Evolutionary conservation across 2,888 invertebrate genomes (phyloP), one percentile per base, ranked within the genome.

Genomic region (Amphipyra berbera): DNA sequence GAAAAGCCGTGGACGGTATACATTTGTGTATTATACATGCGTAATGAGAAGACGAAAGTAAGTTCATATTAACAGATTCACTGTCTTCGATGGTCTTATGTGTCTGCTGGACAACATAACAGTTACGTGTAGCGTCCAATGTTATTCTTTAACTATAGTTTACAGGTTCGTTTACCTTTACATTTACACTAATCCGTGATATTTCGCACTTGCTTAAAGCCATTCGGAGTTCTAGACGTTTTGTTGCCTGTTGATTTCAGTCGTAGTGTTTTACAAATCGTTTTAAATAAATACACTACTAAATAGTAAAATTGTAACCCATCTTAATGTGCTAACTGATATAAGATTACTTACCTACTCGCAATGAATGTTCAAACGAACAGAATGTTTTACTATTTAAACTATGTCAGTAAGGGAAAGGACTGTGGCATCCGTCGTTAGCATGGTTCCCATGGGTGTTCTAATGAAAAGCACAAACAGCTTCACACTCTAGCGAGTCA

Each of bases 151-250:
- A 21, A 55, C 15, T 50, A 38, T 35, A 54, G 69, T 82, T 79
- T 76, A 76, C 73, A 74, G 73, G 78, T 84, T 81, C 71, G 79
- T 85, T 85, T 85, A 81, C 80, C 81, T 83, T 47, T 79, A 78
- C 81, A 83, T 91, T 92, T 84, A 79, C 90, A 88, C 86, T 76
- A 71, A 77, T 59, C 76, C 83, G 92, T 80, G 89, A 90, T 87
- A 93, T 93, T 92, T 93, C 86, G 79, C 93, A 93, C 93, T 93
- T 93, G 93, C 93, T 83, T 81, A 66, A 38, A 72, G 68, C 69
- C 76, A 65, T 71, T 79, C 66, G 37, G 65, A 62, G 68, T 67
- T 73, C 65, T 70, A 73, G 40, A 14, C 45, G 41, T 56, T 65
- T 35, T 68, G 44, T 46, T 44, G 15, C 10, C 21, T 52, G 41